A percentile compares a stretch with the other conserved stretches of the same genome.
Conservation (phyloP, 2,797 vertebrate genomes). For the Agapornis canus region DNA sequence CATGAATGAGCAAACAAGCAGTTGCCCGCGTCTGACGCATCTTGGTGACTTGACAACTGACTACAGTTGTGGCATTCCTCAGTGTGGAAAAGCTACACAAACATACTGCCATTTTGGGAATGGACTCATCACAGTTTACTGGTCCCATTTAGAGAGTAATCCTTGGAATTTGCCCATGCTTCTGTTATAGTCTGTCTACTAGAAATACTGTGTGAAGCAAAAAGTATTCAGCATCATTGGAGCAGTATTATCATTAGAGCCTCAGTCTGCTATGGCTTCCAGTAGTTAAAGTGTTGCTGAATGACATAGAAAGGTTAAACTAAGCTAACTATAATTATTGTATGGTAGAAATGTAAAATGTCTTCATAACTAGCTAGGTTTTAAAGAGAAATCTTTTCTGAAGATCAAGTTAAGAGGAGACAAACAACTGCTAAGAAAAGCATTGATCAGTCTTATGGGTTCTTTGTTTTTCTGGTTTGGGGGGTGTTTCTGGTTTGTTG, state of each 20-base stretch:
- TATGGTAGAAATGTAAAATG: constrained; percentile 56
- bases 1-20: background rate
- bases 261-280: constrained; percentile 34
- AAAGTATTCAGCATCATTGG: constrained; percentile 52
- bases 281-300: constrained; percentile 22
- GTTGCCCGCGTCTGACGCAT: background rate
- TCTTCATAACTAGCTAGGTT: constrained; percentile 51
- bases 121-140: constrained; percentile 29
- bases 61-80: background rate
- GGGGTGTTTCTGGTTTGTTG: background rate
- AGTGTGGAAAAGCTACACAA: constrained; percentile 5
- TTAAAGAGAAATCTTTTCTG: constrained; percentile 37
- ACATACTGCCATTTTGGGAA: background rate
- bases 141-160: constrained; percentile 33
- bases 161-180: constrained; percentile 36
- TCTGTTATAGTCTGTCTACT: constrained; percentile 63
- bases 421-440: constrained; percentile 15
- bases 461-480: background rate
- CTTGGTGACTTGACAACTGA: background rate
- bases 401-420: constrained; percentile 8
- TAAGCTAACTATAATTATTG: constrained; percentile 47
- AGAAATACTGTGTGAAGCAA: constrained; percentile 66
- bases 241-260: constrained; percentile 61
- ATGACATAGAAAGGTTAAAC: constrained; percentile 32
- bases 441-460: background rate